A percentile compares a stretch with the other conserved stretches of the same genome.
Evolutionary conservation across 2,888 invertebrate genomes (phyloP).

Genomic region (Pristionchus mayeri): DNA sequence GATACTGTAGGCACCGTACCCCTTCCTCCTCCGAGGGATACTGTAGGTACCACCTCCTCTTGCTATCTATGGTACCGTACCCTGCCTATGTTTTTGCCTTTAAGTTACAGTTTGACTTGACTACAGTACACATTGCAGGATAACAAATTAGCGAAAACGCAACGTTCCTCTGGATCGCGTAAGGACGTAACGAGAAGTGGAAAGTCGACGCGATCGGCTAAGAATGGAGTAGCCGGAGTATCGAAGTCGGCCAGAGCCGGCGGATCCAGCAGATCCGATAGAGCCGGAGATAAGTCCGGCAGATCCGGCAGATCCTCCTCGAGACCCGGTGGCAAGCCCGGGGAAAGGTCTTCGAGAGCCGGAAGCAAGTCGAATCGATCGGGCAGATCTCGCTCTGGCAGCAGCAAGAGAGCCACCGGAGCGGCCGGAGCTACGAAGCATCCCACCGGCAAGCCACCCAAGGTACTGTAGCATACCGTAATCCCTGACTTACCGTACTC

Average conservation of each 20-base stretch:
- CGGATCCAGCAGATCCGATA: neutral
- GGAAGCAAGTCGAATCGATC: neutral
- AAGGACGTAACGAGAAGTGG: constrained; percentile 1
- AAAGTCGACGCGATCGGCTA: constrained; percentile 14
- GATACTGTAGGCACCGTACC: neutral
- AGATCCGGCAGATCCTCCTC: neutral
- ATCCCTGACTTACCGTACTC: neutral
- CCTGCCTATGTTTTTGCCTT: too few relatives aligned
- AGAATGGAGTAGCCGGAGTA: neutral
- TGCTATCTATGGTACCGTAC: neutral
- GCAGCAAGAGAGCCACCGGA: neutral
- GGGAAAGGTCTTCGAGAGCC: neutral
- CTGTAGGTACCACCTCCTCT: neutral
- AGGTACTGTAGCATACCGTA: constrained; percentile 5
- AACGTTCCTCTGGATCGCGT: neutral
- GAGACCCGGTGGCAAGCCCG: constrained; percentile 7
- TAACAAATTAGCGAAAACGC: constrained; percentile 9
- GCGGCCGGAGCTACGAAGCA: neutral
- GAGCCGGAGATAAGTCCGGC: neutral
- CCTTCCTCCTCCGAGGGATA: neutral
- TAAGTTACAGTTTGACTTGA: too few relatives aligned
- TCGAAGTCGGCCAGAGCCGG: neutral
- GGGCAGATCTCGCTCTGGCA: neutral
- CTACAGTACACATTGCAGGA: neutral
- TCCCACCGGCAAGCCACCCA: constrained; percentile 1